Evolutionary conservation across 2,797 vertebrate species (phyloP).

Genomic region (Pipistrellus nathusii): DNA sequence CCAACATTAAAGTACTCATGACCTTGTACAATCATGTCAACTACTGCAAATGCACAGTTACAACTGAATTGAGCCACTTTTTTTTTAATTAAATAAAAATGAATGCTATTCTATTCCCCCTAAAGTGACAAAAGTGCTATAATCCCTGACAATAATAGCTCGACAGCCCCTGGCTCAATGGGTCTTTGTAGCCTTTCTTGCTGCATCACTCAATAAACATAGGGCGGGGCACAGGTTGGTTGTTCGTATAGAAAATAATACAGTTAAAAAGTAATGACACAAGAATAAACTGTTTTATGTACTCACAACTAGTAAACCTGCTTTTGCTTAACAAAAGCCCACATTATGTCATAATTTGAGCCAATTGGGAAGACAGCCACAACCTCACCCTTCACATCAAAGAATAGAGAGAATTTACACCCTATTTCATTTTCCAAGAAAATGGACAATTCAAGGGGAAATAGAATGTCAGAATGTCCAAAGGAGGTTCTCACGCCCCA

Average conservation of each 20-base stretch:
- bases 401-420: not conserved
- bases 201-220: conserved; percentile 25
- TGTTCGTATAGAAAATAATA: too few relatives aligned
- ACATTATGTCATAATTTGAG: not conserved
- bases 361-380: not conserved
- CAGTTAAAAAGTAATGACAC: too few relatives aligned
- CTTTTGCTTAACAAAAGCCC: not conserved
- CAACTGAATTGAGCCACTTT: not conserved
- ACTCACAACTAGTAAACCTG: not conserved
- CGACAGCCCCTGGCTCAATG: not conserved
- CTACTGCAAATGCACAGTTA: not conserved
- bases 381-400: conserved; percentile 13
- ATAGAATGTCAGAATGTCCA: not conserved
- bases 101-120: not conserved
- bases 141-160: not conserved
- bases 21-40: not conserved
- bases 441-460: conserved; percentile 10
- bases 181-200: not conserved
- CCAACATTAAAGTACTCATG: not conserved
- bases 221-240: not conserved
- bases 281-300: too few relatives aligned
- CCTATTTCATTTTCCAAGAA: not conserved
- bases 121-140: not conserved
- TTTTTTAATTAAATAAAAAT: conserved; percentile 43
- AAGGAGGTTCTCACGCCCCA: not conserved